Base-by-base conservation (phyloP, 1,140 invertebrate genomes). In the Procambarus clarkii region DNA sequence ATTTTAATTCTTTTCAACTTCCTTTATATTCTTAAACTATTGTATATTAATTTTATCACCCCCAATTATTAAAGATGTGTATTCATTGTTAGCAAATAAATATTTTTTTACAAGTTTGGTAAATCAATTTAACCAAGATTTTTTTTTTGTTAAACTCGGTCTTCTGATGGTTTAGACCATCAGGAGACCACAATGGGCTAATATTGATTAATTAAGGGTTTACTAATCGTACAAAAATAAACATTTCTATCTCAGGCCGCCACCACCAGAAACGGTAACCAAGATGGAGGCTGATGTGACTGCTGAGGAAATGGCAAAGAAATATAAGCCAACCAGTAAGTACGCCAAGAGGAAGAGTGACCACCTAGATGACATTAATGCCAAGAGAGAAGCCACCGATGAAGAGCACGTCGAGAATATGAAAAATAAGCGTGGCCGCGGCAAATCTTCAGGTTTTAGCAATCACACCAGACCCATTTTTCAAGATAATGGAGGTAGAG, bases 281-380 rank as follows among this genome's bases (percentile, higher is more conserved):
- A 50, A 74, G n/a, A 92, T 92, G 85, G 78, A 88, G 45, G 79
- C 81, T n/a, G 91, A 92, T 69, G 85, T 92, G 24, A 46, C 85
- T 34, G 91, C 86, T 21, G 86, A 83, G 58, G 60, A 92, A 77
- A 76, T 88, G n/a, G 69, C 86, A 24, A 50, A 81, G n/a, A 34
- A 46, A 13, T 87, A 79, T 79, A 18, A 21, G 24, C 74, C 48
- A 46, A 48, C 3, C 69, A 74, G n/a, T 74, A 69, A n/a, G 21
- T 18, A 69, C 2, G 18, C 11, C 13, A 84, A 84, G n/a, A 84
- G 81, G 54, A 84, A 84, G 60, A 84, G 81, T n/a, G 60, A 84
- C 34, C 81, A 84, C 3, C 24, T 64, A 21, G 81, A 84, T 45
- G 64, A 84, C 24, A 45, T 3, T 21, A n/a, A 4, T 0, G 34